These are phyloP conservation scores for Embiotoca jacksoni DNA, from an alignment of 2,113 vertebrate species.

Conservation along the genomic window DNA sequence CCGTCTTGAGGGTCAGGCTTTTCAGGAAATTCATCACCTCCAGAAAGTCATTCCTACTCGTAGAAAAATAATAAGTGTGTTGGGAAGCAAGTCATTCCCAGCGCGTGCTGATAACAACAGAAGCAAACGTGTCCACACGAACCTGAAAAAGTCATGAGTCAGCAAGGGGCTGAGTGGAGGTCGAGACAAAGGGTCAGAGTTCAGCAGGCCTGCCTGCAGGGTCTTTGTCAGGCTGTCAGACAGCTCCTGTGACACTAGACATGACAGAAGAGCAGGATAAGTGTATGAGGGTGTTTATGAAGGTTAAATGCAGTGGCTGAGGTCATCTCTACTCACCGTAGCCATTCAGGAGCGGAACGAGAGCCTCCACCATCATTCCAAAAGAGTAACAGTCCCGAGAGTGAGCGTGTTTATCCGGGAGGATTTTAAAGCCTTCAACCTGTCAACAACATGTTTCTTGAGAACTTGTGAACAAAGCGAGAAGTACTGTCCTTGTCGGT, in stretches of 20 bases:
- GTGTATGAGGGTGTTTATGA: neutral
- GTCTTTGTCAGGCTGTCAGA: slow-evolving; percentile 87
- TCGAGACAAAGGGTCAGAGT: slow-evolving; percentile 86
- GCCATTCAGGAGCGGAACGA: slow-evolving; percentile 86
- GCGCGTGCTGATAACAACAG: neutral
- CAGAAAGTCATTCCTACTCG: slow-evolving; percentile 94
- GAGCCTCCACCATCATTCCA: slow-evolving; percentile 88
- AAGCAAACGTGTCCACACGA: slow-evolving; percentile 36
- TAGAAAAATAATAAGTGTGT: slow-evolving; percentile 30
- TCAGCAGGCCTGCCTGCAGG: slow-evolving; percentile 86
- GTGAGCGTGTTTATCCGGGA: slow-evolving; percentile 88
- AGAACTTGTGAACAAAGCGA: neutral
- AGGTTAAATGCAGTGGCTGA: too few species aligned
- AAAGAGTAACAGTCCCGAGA: slow-evolving; percentile 93
- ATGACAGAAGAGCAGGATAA: neutral
- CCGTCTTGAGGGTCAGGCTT: slow-evolving; percentile 93
- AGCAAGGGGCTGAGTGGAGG: slow-evolving; percentile 88
- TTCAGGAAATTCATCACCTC: slow-evolving; percentile 97
- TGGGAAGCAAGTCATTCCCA: neutral
- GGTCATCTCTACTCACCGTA: slow-evolving; percentile 86
- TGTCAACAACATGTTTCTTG: slow-evolving; percentile 64
- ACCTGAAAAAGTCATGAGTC: slow-evolving; percentile 95
- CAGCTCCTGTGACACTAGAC: slow-evolving; percentile 81
- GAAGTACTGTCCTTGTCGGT: neutral
- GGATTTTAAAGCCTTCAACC: slow-evolving; percentile 89